phyloP scores from a whole-genome alignment of 2,888 invertebrate genomes.

The Scaptomyza caliginosa region DNA sequence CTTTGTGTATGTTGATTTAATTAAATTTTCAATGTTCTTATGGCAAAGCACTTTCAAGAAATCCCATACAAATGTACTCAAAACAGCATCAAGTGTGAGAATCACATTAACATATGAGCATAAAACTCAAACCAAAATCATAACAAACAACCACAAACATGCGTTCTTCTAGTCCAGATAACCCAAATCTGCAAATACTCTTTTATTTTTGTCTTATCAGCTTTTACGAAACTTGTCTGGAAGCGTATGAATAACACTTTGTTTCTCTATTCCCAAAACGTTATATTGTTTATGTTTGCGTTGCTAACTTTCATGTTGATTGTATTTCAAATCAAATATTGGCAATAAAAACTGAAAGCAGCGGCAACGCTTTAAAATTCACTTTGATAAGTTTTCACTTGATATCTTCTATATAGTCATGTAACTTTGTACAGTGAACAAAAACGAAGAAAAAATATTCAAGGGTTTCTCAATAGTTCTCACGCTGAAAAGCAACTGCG shows the following conservation, averaged over 20 bases:
- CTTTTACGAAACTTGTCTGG: too few species aligned
- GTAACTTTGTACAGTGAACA: neutral
- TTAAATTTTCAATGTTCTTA: conserved; percentile 50
- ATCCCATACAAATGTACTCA: neutral
- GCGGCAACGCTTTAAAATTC: conserved; percentile 15
- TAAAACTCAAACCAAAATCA: conserved; percentile 22
- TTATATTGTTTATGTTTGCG: neutral
- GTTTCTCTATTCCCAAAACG: too few species aligned
- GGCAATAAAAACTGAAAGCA: conserved; percentile 23
- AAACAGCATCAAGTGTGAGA: neutral
- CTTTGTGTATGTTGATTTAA: conserved; percentile 60
- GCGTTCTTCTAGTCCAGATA: too few species aligned
- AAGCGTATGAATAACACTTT: neutral
- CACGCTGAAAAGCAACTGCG: too few species aligned
- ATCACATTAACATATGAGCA: conserved; percentile 27
- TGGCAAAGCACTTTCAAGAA: conserved; percentile 2
- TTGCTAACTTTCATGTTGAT: conserved; percentile 2
- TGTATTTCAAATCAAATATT: conserved; percentile 28
- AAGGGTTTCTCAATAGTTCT: neutral
- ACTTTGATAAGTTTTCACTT: conserved; percentile 7
- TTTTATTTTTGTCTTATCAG: neutral
- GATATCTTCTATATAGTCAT: neutral
- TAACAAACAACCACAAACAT: conserved; percentile 13
- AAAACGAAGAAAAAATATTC: neutral
- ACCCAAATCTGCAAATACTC: neutral